Evolutionary conservation across 1,140 invertebrate species (phyloP).

Genomic region (Coenobita brevimanus): DNA sequence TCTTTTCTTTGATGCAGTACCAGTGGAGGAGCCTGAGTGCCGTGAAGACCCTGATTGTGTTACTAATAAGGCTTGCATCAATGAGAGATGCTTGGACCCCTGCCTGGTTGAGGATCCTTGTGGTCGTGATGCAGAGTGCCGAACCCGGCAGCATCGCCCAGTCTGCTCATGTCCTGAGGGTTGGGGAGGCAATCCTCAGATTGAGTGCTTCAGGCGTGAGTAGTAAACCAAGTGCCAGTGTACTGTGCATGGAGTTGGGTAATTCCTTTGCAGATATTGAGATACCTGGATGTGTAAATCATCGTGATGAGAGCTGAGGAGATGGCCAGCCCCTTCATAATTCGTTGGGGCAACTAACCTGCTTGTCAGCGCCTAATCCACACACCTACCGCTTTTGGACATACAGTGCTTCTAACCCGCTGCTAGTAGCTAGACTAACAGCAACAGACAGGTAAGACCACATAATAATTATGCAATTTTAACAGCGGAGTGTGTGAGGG

Average conservation of each 20-base stretch:
- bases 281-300: not conserved
- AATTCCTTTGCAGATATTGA: conserved; percentile 30
- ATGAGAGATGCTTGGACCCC: conserved; percentile 85
- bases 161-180: conserved; percentile 87
- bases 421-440: conserved; percentile 58
- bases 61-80: conserved; percentile 87
- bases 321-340: not conserved
- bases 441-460: conserved; percentile 33
- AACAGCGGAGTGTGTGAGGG: conserved; percentile 86
- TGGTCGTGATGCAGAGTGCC: conserved; percentile 85
- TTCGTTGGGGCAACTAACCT: conserved; percentile 19
- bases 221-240: conserved; percentile 59
- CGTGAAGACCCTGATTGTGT: conserved; percentile 84
- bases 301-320: not conserved
- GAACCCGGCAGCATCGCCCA: conserved; percentile 82
- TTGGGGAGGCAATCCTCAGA: conserved; percentile 89
- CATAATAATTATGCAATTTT: conserved; percentile 55
- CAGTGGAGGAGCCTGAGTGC: conserved; percentile 81
- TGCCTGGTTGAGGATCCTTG: conserved; percentile 85
- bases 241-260: not conserved
- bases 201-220: conserved; percentile 90
- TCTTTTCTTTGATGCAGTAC: conserved; percentile 22
- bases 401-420: conserved; percentile 58
- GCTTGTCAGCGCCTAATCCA: conserved; percentile 50
- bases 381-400: conserved; percentile 60